A percentile compares a stretch with the other conserved stretches of the same genome.
Evolutionary conservation across 2,113 vertebrate genomes (phyloP).

Genomic region (Oenanthe oenanthe): DNA sequence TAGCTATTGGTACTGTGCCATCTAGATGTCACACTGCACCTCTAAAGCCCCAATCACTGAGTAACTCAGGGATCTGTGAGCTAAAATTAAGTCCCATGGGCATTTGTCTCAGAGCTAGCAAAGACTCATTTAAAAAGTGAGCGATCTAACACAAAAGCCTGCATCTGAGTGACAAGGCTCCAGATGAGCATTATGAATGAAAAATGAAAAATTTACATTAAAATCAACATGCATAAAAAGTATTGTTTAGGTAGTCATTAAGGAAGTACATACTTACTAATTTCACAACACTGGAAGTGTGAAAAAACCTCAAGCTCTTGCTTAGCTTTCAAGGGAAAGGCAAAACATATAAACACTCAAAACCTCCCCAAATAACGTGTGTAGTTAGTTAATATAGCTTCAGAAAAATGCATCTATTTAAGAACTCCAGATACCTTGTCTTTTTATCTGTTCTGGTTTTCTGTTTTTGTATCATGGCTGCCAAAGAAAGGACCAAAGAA

Average conservation of each 20-base stretch:
- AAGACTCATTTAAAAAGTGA: background rate
- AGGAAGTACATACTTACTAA: background rate
- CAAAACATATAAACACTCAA: background rate
- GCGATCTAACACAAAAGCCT: background rate
- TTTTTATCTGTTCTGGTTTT: background rate
- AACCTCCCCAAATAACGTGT: background rate
- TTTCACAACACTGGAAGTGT: background rate
- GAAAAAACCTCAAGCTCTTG: background rate
- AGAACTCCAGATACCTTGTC: background rate
- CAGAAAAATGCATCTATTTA: background rate
- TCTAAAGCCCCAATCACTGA: background rate
- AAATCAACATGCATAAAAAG: background rate
- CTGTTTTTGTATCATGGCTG: background rate
- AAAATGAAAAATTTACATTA: background rate
- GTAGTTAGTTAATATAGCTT: background rate
- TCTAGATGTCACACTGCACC: background rate
- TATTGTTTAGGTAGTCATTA: background rate
- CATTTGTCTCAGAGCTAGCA: fast-evolving
- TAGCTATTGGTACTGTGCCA: background rate
- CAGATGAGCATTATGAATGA: background rate
- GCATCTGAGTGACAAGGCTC: background rate
- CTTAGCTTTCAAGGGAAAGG: background rate
- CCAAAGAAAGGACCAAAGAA: background rate
- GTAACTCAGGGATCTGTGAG: background rate
- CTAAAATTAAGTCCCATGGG: background rate